phyloP scores from a whole-genome alignment of 2,113 vertebrate genomes.

The Phainopepla nitens region DNA sequence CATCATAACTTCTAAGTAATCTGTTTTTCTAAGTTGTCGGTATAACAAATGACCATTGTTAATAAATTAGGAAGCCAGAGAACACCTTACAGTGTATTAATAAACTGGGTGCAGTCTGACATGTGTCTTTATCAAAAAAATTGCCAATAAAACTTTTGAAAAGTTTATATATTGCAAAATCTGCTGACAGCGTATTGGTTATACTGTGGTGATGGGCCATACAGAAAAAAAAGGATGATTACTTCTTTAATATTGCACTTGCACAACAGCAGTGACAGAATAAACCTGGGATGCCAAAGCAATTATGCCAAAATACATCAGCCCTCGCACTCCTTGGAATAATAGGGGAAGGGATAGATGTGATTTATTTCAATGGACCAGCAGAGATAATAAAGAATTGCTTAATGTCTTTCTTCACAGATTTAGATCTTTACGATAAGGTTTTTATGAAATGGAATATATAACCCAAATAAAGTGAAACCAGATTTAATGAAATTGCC shows the following conservation, averaged over 20 bases:
- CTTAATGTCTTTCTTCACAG: conserved; percentile 33
- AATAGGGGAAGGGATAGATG: conserved; percentile 43
- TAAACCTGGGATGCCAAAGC: conserved; percentile 23
- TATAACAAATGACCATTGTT: conserved; percentile 59
- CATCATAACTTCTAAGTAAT: conserved; percentile 72
- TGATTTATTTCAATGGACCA: conserved; percentile 57
- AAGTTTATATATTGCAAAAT: background rate
- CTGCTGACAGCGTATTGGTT: background rate
- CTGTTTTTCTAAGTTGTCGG: conserved; percentile 70
- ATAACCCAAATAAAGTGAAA: conserved; percentile 39
- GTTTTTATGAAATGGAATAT: conserved; percentile 40
- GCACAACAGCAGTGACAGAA: background rate
- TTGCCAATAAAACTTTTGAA: background rate
- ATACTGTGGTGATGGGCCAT: background rate
- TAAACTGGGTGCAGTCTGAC: conserved; percentile 53
- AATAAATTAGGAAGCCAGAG: conserved; percentile 67
- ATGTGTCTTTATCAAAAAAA: conserved; percentile 58
- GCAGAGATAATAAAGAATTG: conserved; percentile 38
- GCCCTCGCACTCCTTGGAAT: conserved; percentile 15
- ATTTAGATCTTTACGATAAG: conserved; percentile 61
- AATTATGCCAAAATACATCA: conserved; percentile 2
- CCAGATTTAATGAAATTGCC: conserved; percentile 18
- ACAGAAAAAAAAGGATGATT: background rate
- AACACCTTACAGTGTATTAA: conserved; percentile 50
- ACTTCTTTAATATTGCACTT: background rate